Evolutionary conservation across 2,113 vertebrate species (phyloP), one percentile per base, ranked within the genome.

Genomic region (Strix uralensis): DNA sequence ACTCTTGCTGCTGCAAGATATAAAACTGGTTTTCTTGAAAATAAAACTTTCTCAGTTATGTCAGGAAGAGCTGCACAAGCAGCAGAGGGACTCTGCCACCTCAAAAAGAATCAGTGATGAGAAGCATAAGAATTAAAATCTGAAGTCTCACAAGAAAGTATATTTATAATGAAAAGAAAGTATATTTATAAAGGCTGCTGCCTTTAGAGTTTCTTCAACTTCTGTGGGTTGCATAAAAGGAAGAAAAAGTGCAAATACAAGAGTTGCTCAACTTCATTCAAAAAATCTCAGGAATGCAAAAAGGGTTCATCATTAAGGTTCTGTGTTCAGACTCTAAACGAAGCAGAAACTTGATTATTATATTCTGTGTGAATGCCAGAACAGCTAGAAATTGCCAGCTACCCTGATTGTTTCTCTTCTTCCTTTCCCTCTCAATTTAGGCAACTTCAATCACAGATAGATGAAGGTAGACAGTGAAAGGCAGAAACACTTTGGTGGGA

Each of bases 31-130:
- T 81, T 69, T 74, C 79, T 51, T 82, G 34, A 82, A 91, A 84
- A 29, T 27, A 22, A 79, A 51, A 66, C 9, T n/a, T 49, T 36
- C 65, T 72, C 52, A 30, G 58, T 44, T 85, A 27, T 11, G 22
- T 27, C 73, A 91, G 42, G 20, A 88, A 73, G 21, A 88, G 75
- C 46, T 83, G 57, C 44, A 81, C 13, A 52, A 71, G 62, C 19
- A 72, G 40, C 73, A 80, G 52, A 85, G 70, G 67, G 69, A 78
- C 29, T 85, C 66, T 11, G 71, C 27, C 91, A 89, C 65, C 95
- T 94, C 93, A 94, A 52, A 95, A 93, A 87, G 78, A 94, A 95
- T 94, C 66, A 38, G 13, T 32, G 81, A 95, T 94, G 66, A 97
- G 57, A 96, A 88, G 87, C 16, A 0, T 13, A 90, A 65, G 87